Base-by-base conservation (phyloP, 2,113 vertebrate genomes). In the Silurus meridionalis region DNA sequence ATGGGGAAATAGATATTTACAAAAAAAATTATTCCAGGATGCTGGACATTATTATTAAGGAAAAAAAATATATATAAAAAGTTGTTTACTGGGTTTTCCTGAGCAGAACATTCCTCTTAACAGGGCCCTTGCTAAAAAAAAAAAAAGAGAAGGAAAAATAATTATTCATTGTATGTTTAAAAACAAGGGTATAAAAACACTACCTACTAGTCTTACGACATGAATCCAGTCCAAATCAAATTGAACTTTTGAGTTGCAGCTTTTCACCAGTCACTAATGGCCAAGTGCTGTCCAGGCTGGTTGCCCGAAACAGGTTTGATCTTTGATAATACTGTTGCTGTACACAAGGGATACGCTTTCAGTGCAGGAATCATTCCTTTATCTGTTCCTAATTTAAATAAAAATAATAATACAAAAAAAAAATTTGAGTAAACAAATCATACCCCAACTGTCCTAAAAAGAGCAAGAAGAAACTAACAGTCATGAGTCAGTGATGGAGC, bases 251-350 rank as follows among this genome's bases (percentile, higher is more conserved):
- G 75, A 80, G 63, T 53, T 85, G 84, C 60, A 79, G 74, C 61
- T 79, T 85, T 37, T 79, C 5, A 21, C 85, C 50, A 86, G 90
- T 92, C 93, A 93, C 91, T 90, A 92, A 91, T 90, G 91, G 91
- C 91, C 72, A 90, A 91, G 88, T 88, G 91, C 87, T 85, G 57
- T 67, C 88, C 64, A 88, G 87, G 88, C 89, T 83, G 84, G 79
- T 85, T 84, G 78, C 81, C 88, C 82, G 69, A 81, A 90, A 90
- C 89, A 78, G 84, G 87, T 66, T 87, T 93, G 92, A 93, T 92
- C 92, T 92, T 92, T 92, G 88, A 94, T 95, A 95, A 95, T 95
- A 96, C 95, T 96, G 95, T 91, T 85, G 93, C 87, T 92, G 90
- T 93, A 90, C 55, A 88, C 89, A 88, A 88, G 92, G 91, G 92